Base-by-base conservation (phyloP, 2,888 invertebrate species). In the Caradrina clavipalpis region DNA sequence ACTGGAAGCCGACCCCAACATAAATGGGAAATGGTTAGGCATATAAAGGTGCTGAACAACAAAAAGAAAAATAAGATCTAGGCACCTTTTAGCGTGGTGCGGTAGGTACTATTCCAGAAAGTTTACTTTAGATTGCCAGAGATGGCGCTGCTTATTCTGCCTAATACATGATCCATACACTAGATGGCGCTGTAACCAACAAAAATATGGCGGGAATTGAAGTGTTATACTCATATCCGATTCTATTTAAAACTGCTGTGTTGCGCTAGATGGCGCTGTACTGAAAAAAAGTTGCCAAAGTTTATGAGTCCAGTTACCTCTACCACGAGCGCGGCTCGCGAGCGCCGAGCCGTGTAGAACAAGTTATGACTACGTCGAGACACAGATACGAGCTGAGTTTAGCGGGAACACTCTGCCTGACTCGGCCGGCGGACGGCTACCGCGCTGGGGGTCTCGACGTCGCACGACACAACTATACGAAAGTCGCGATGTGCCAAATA, bases 241-340 rank as follows among this genome's bases (percentile, higher is more conserved):
- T 7, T 7, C 2, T 51, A 26, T n/a, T 19, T 7, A 45, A 22
- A 56, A n/a, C 17, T 72, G 11, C 1, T 11, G 11, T 10, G 19
- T 61, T 50, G 51, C 13, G 17, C 0, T 3, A 94, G 94, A 90
- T 92, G 94, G 87, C 92, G 90, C 79, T 80, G 56, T 70, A 73
- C 13, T 42, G 58, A 70, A 54, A 71, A 57, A 58, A 39, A 47
- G 49, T 58, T 65, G 60, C 64, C 59, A 76, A 63, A 73, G 90
- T 94, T 95, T 94, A 95, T 94, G 94, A 91, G 95, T 95, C 94
- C 94, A 94, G 87, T 94, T 89, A 93, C 93, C 94, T 93, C 85
- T 86, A 86, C 81, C 59, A 73, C 55, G 81, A 79, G 77, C 74
- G 80, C 81, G 76, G 76, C 70, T 76, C 58, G 76, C 72, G 78